Evolutionary conservation across 2,113 vertebrate species (phyloP).

Genomic region (Tretioscincus oriximinensis): DNA sequence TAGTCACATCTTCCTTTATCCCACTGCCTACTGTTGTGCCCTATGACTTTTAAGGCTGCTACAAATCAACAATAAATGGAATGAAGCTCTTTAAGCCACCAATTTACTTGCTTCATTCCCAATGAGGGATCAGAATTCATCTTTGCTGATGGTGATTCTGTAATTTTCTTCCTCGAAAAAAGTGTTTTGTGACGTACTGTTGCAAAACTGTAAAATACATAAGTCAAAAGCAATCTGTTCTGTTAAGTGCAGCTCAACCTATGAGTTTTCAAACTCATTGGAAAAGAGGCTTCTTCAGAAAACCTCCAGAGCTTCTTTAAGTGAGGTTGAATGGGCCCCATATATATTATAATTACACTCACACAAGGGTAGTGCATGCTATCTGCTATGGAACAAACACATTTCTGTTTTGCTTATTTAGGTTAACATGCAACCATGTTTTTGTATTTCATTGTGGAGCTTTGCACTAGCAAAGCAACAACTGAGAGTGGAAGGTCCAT

Average conservation of each 20-base stretch:
- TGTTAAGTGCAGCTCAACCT: background rate
- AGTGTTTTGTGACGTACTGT: background rate
- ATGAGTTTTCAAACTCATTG: background rate
- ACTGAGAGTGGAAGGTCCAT: constrained; percentile 47
- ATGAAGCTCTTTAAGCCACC: background rate
- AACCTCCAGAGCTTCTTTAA: background rate
- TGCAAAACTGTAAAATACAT: background rate
- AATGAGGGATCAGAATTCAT: background rate
- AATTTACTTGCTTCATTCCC: background rate
- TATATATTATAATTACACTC: background rate
- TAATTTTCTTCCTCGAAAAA: background rate
- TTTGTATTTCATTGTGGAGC: constrained; percentile 43
- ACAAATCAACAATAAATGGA: too few relatives aligned
- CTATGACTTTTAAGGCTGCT: too few relatives aligned
- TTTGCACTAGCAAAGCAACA: constrained; percentile 35
- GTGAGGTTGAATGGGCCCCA: background rate
- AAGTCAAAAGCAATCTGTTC: background rate
- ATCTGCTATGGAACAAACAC: background rate
- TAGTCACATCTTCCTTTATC: too few relatives aligned
- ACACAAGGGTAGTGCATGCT: background rate
- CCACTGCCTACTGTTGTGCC: too few relatives aligned
- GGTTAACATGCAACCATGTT: background rate
- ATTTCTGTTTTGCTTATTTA: constrained; percentile 13
- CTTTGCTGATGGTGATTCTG: background rate
- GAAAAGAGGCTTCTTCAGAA: background rate